phyloP scores from a whole-genome alignment of 2,888 invertebrate genomes.

The Drosophila melanosoma region DNA sequence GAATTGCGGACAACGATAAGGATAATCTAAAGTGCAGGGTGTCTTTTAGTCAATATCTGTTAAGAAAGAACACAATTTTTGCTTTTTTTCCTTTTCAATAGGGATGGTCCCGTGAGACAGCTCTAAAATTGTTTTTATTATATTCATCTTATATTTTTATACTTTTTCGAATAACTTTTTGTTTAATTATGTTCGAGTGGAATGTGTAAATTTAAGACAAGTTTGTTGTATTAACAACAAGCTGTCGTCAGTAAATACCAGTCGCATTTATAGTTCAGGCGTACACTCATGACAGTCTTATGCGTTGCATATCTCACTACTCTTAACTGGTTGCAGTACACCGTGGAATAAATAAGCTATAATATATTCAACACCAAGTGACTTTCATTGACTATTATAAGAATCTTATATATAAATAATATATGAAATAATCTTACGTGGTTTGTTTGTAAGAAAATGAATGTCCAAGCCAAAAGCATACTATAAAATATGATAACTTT shows the following conservation, averaged over 20 bases:
- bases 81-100: neutral
- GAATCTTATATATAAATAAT: neutral
- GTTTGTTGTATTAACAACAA: conserved; percentile 33
- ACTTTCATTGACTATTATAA: neutral
- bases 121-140: neutral
- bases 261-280: conserved; percentile 43
- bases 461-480: neutral
- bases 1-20: neutral
- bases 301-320: conserved; percentile 38
- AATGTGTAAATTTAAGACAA: neutral
- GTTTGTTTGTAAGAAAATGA: neutral
- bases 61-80: neutral
- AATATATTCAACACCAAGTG: neutral
- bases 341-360: conserved; percentile 17
- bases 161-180: neutral
- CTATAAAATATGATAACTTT: too few species aligned
- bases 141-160: neutral
- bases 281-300: conserved; percentile 38
- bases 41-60: neutral
- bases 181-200: neutral
- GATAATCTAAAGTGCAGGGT: neutral
- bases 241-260: conserved; percentile 46
- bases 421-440: neutral
- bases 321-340: conserved; percentile 57
- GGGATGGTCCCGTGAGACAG: neutral